Conservation (phyloP, 2,888 invertebrate species). For the Elysia crispata region DNA sequence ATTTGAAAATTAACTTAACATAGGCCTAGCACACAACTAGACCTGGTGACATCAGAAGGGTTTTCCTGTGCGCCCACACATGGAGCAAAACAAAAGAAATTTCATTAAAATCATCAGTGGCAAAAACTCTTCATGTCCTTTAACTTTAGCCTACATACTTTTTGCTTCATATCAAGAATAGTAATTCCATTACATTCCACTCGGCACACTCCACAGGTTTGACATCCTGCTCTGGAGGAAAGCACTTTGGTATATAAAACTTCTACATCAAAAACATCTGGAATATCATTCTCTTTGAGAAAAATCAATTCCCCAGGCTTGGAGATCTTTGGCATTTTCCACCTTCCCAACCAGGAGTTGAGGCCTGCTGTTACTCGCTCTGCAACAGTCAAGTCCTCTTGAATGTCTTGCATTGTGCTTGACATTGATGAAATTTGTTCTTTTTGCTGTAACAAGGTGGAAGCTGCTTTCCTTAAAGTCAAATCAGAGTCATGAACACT, state of each 20-base stretch:
- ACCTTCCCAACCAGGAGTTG: conserved; percentile 66
- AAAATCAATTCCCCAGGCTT: conserved; percentile 57
- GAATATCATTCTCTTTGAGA: conserved; percentile 58
- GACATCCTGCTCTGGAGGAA: conserved; percentile 49
- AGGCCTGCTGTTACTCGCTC: conserved; percentile 62
- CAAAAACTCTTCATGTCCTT: too few species aligned
- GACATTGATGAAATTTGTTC: conserved; percentile 60
- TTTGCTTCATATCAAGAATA: conserved; percentile 51
- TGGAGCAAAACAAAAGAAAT: too few species aligned
- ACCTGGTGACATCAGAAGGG: too few species aligned
- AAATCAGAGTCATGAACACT: conserved; percentile 64
- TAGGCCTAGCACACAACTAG: too few species aligned
- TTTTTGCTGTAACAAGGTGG: conserved; percentile 60
- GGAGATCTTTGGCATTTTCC: conserved; percentile 59
- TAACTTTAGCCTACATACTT: conserved; percentile 16
- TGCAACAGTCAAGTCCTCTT: conserved; percentile 66
- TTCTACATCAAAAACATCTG: conserved; percentile 60
- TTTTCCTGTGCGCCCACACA: too few species aligned
- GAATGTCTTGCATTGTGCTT: conserved; percentile 62
- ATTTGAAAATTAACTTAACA: too few species aligned
- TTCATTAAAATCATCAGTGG: too few species aligned
- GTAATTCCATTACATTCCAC: conserved; percentile 58
- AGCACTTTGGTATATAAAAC: conserved; percentile 58
- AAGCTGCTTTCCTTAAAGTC: conserved; percentile 62
- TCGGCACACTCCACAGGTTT: conserved; percentile 55